A percentile compares a stretch with the other conserved stretches of the same genome.
Evolutionary conservation across 1,140 invertebrate species (phyloP).

Genomic region (Mactra quadrangularis): DNA sequence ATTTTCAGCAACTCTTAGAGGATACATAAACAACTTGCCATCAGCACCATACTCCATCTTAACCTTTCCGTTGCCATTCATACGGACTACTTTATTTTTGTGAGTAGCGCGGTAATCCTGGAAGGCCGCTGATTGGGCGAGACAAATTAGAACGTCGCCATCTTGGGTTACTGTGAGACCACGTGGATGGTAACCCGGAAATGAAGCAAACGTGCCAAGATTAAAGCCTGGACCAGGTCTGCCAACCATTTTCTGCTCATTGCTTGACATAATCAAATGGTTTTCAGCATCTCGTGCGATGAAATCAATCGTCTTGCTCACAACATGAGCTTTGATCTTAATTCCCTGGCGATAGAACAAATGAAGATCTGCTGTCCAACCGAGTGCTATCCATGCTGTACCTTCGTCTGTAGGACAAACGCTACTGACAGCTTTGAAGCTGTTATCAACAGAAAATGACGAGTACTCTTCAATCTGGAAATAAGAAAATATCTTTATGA

Average conservation of each 20-base stretch:
- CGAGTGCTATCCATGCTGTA: slow-evolving; percentile 54
- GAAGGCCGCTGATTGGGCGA: slow-evolving; percentile 54
- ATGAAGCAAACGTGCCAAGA: slow-evolving; percentile 41
- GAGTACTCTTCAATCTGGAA: slow-evolving; percentile 49
- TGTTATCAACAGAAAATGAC: slow-evolving; percentile 46
- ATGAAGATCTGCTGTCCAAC: slow-evolving; percentile 54
- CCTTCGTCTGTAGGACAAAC: slow-evolving; percentile 48
- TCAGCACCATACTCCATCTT: slow-evolving; percentile 50
- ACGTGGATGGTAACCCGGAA: slow-evolving; percentile 55
- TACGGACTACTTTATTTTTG: slow-evolving; percentile 55
- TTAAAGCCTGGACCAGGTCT: slow-evolving; percentile 58
- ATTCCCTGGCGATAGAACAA: slow-evolving; percentile 55
- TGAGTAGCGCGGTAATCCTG: slow-evolving; percentile 49
- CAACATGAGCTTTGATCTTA: slow-evolving; percentile 50
- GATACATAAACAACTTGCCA: slow-evolving; percentile 59
- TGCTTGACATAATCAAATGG: slow-evolving; percentile 52
- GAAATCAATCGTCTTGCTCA: slow-evolving; percentile 54
- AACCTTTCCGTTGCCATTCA: slow-evolving; percentile 37
- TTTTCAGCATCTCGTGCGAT: slow-evolving; percentile 47
- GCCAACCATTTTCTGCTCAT: slow-evolving; percentile 54
- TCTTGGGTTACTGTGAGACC: slow-evolving; percentile 31
- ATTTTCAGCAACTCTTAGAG: slow-evolving; percentile 46
- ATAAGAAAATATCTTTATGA: no score
- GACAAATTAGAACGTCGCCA: slow-evolving; percentile 48
- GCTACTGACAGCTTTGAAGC: slow-evolving; percentile 54